These are phyloP conservation scores for Tachysurus vachellii DNA, from an alignment of 2,113 vertebrate species.

Conservation along the genomic window DNA sequence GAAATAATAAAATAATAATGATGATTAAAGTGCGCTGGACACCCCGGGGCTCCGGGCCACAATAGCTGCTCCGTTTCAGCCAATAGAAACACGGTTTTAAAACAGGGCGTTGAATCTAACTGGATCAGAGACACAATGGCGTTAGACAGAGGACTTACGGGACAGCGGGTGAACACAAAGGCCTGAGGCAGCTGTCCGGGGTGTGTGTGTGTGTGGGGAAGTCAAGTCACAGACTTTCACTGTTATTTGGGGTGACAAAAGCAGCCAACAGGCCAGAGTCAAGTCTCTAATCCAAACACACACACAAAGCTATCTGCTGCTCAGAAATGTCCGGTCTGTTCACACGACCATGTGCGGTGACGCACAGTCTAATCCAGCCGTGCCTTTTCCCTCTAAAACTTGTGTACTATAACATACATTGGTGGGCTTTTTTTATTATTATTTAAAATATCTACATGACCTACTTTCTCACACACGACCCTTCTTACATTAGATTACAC, in stretches of 20 bases:
- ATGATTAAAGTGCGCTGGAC: conserved; percentile 22
- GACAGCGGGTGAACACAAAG: conserved; percentile 60
- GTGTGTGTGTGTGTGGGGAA: conserved; percentile 27
- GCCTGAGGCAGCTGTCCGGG: conserved; percentile 65
- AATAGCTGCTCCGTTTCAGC: conserved; percentile 49
- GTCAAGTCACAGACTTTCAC: conserved; percentile 49
- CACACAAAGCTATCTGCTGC: neutral
- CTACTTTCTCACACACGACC: neutral
- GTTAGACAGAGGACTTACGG: conserved; percentile 38
- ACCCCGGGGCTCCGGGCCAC: conserved; percentile 42
- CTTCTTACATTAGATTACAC: neutral
- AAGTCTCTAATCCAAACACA: conserved; percentile 62
- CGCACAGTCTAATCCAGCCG: conserved; percentile 13
- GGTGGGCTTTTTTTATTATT: neutral
- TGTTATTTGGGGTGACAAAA: conserved; percentile 72
- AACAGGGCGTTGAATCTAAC: conserved; percentile 11
- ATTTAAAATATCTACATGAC: neutral
- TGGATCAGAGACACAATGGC: conserved; percentile 49
- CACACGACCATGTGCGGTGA: neutral
- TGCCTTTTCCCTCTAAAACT: neutral
- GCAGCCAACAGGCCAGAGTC: conserved; percentile 57
- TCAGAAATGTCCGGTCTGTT: neutral
- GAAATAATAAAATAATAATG: conserved; percentile 52
- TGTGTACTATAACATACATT: neutral
- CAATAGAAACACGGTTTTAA: conserved; percentile 7